Evolutionary conservation across 2,888 invertebrate species (phyloP).

Genomic region (Orthosia gothica): DNA sequence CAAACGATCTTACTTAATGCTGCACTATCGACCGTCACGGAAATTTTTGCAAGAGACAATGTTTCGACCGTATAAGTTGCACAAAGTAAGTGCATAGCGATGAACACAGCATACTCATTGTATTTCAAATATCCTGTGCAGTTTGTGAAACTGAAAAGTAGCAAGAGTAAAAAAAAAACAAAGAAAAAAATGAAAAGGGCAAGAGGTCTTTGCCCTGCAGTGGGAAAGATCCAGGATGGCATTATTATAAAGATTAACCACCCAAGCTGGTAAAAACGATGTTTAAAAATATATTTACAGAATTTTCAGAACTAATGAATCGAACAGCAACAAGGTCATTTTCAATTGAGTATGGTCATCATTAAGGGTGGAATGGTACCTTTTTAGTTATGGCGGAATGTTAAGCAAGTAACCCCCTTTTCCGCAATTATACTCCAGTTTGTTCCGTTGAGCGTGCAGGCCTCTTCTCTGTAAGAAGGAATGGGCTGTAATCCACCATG

Average conservation of each 20-base stretch:
- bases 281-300: no score
- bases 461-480: no score
- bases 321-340: no score
- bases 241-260: no score
- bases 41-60: slow-evolving; percentile 50
- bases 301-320: no score
- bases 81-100: slow-evolving; percentile 35
- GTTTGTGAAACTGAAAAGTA: slow-evolving; percentile 40
- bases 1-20: slow-evolving; percentile 31
- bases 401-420: neutral
- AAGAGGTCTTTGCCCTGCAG: no score
- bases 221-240: no score
- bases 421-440: no score
- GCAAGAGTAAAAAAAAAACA: neutral
- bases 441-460: no score
- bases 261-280: no score
- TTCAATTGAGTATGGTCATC: neutral
- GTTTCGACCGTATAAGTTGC: slow-evolving; percentile 51
- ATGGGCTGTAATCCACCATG: no score
- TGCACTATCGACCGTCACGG: slow-evolving; percentile 47
- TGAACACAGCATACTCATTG: slow-evolving; percentile 45
- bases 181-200: no score
- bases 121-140: slow-evolving; percentile 33
- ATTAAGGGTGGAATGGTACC: neutral
- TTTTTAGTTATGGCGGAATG: neutral